A percentile compares a stretch with the other conserved stretches of the same genome.
phyloP scores from a whole-genome alignment of 2,888 invertebrate species.

The Dimorphilus gyrociliatus region DNA sequence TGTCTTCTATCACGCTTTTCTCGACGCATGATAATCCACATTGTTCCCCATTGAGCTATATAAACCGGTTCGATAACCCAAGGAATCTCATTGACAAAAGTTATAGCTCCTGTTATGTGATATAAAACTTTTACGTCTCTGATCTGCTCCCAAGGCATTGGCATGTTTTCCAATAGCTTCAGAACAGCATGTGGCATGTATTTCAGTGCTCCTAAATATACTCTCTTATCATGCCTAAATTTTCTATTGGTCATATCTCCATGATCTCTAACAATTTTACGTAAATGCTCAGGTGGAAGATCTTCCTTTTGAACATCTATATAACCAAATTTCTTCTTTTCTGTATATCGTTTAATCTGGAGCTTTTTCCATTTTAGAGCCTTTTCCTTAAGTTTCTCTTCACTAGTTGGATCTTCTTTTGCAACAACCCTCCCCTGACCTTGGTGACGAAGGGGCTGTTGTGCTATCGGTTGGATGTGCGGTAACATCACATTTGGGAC shows the following conservation, averaged over 20 bases:
- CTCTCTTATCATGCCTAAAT: slow-evolving; percentile 94
- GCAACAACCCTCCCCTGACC: too few species aligned
- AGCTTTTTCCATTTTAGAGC: slow-evolving; percentile 84
- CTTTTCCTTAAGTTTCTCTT: too few species aligned
- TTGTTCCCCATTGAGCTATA: slow-evolving; percentile 98
- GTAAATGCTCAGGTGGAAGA: slow-evolving; percentile 97
- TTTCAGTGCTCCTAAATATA: slow-evolving; percentile 87
- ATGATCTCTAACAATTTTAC: slow-evolving; percentile 97
- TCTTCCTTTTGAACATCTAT: slow-evolving; percentile 98
- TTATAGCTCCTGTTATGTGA: slow-evolving; percentile 97
- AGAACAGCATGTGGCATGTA: slow-evolving; percentile 99
- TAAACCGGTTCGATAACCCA: slow-evolving; percentile 99
- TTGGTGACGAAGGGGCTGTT: too few species aligned
- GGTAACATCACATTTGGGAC: too few species aligned
- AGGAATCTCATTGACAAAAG: slow-evolving; percentile 98
- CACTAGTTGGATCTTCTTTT: too few species aligned
- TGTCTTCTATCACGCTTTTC: slow-evolving; percentile 96
- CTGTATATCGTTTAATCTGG: slow-evolving; percentile 93
- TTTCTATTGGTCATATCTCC: slow-evolving; percentile 99
- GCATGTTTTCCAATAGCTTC: slow-evolving; percentile 98
- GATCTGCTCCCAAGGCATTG: slow-evolving; percentile 99
- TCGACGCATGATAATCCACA: slow-evolving; percentile 99
- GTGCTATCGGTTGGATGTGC: too few species aligned
- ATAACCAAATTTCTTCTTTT: slow-evolving; percentile 95
- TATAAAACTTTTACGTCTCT: slow-evolving; percentile 87